phyloP scores from a whole-genome alignment of 2,113 vertebrate genomes.

The Cygnus atratus region DNA sequence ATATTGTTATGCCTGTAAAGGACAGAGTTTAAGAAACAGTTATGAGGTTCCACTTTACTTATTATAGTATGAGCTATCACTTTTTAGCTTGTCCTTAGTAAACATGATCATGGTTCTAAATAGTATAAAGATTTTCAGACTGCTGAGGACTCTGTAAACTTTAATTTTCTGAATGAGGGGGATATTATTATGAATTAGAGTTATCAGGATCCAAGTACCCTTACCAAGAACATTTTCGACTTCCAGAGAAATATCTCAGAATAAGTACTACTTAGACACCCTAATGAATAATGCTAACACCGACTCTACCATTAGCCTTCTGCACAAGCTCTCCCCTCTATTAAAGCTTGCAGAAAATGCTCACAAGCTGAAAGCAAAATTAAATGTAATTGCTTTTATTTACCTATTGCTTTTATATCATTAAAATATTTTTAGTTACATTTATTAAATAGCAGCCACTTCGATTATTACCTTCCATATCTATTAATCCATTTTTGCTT shows the following conservation, averaged over 20 bases:
- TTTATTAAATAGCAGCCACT: constrained; percentile 70
- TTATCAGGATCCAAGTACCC: constrained; percentile 40
- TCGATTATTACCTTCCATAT: constrained; percentile 73
- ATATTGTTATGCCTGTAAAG: constrained; percentile 22
- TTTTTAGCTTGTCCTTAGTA: constrained; percentile 40
- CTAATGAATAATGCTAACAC: constrained; percentile 53
- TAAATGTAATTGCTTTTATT: constrained; percentile 80
- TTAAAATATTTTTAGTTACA: constrained; percentile 80
- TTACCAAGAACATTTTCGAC: constrained; percentile 26
- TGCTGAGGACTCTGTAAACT: constrained; percentile 55
- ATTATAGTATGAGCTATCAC: not conserved
- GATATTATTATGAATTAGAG: constrained; percentile 42
- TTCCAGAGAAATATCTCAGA: constrained; percentile 53
- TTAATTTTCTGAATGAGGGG: constrained; percentile 53
- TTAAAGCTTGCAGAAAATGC: constrained; percentile 37
- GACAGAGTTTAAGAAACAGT: constrained; percentile 51
- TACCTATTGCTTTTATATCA: constrained; percentile 78
- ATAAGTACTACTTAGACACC: constrained; percentile 61
- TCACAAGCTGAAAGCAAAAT: constrained; percentile 64
- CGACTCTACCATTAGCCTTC: constrained; percentile 53
- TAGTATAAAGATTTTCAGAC: constrained; percentile 37
- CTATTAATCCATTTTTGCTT: constrained; percentile 68
- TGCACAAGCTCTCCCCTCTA: constrained; percentile 37
- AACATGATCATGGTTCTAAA: not conserved
- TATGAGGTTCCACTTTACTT: not conserved